phyloP scores from a whole-genome alignment of 2,797 vertebrate genomes.

The Pachyuromys duprasi region DNA sequence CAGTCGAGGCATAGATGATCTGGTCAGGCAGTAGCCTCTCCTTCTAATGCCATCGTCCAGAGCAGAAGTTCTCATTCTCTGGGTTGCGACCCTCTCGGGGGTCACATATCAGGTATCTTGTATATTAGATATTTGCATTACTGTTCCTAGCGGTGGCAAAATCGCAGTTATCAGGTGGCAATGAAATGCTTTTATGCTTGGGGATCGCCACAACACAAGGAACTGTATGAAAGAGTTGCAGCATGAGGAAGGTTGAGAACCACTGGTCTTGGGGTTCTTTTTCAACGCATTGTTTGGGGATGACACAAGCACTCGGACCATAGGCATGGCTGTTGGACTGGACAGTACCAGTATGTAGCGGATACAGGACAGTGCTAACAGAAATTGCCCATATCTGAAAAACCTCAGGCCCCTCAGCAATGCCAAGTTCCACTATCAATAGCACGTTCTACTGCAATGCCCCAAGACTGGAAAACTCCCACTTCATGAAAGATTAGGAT shows the following conservation, averaged over 20 bases:
- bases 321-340: neutral
- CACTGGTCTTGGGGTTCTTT: neutral
- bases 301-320: neutral
- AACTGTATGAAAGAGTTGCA: neutral
- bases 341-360: neutral
- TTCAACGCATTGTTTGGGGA: neutral
- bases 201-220: neutral
- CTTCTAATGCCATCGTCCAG: neutral
- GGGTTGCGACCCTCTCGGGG: neutral
- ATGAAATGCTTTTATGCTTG: neutral
- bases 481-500: constrained; percentile 9
- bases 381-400: neutral
- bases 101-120: neutral
- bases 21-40: neutral
- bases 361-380: neutral
- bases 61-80: neutral
- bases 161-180: too few relatives aligned
- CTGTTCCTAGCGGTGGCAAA: neutral
- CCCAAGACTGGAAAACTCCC: neutral
- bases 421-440: neutral
- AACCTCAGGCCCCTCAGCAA: neutral
- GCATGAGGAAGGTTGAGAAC: neutral
- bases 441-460: neutral
- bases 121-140: neutral
- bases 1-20: neutral